These are phyloP conservation scores for Thaumetopoea pityocampa DNA, from an alignment of 1,140 invertebrate species.

Conservation along the genomic window DNA sequence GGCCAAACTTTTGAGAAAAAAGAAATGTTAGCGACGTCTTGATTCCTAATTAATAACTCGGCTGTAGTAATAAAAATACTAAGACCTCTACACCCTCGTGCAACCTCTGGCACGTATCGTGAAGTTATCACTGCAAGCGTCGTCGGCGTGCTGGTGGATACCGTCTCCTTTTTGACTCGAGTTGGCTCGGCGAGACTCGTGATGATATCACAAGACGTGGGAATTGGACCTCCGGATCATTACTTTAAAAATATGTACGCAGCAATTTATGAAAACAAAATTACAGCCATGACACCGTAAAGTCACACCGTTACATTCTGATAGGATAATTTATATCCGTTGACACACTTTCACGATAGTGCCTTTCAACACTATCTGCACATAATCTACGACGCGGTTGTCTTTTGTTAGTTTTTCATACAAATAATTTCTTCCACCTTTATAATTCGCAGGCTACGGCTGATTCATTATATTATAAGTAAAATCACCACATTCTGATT, in stretches of 20 bases:
- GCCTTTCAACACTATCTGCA: constrained; percentile 1
- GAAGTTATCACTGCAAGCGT: no score
- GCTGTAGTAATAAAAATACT: no score
- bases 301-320: constrained; percentile 2
- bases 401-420: constrained; percentile 6
- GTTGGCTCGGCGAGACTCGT: no score
- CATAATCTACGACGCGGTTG: constrained; percentile 5
- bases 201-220: no score
- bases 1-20: no score
- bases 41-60: no score
- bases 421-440: neutral
- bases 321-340: constrained; percentile 12
- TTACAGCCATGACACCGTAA: constrained; percentile 1
- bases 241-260: neutral
- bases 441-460: neutral
- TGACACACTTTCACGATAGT: constrained; percentile 11
- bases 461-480: neutral
- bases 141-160: no score
- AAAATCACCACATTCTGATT: neutral
- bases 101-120: no score
- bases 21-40: no score
- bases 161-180: no score
- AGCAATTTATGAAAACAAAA: constrained; percentile 5
- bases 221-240: no score
- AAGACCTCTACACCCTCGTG: no score